A percentile compares a stretch with the other conserved stretches of the same genome.
Evolutionary conservation across 2,113 vertebrate genomes (phyloP).

Genomic region (Verasper variegatus): DNA sequence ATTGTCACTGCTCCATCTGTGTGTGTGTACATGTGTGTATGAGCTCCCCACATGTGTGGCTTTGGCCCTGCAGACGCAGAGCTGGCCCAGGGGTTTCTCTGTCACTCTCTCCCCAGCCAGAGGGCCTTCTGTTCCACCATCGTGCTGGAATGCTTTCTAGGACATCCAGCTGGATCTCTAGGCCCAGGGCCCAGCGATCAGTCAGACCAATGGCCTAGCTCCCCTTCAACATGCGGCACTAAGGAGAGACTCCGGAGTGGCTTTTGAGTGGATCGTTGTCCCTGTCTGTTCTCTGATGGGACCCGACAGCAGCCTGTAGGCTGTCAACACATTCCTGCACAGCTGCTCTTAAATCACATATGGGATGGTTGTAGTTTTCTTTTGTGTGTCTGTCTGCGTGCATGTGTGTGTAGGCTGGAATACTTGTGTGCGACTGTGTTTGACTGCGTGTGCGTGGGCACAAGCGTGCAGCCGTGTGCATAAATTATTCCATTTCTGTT

Average conservation of each 20-base stretch:
- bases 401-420: background rate
- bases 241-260: slow-evolving; percentile 31
- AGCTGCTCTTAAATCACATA: slow-evolving; percentile 63
- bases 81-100: slow-evolving; percentile 29
- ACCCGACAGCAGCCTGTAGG: slow-evolving; percentile 57
- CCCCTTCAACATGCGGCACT: slow-evolving; percentile 29
- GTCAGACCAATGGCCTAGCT: slow-evolving; percentile 38
- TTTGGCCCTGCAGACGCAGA: slow-evolving; percentile 26
- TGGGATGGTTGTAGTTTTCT: slow-evolving; percentile 23
- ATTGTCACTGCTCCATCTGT: slow-evolving; percentile 38
- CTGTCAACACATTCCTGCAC: slow-evolving; percentile 61
- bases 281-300: slow-evolving; percentile 54
- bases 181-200: slow-evolving; percentile 60
- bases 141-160: slow-evolving; percentile 43
- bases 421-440: background rate
- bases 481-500: slow-evolving; percentile 38
- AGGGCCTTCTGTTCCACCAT: slow-evolving; percentile 36
- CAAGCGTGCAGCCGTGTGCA: slow-evolving; percentile 1
- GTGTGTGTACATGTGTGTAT: background rate
- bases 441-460: slow-evolving; percentile 11
- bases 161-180: slow-evolving; percentile 62
- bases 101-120: slow-evolving; percentile 43
- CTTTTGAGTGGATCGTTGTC: slow-evolving; percentile 31
- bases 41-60: slow-evolving; percentile 18
- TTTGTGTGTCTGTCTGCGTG: background rate